phyloP scores from a whole-genome alignment of 2,797 vertebrate species.

The Phrynocephalus vlangalii region DNA sequence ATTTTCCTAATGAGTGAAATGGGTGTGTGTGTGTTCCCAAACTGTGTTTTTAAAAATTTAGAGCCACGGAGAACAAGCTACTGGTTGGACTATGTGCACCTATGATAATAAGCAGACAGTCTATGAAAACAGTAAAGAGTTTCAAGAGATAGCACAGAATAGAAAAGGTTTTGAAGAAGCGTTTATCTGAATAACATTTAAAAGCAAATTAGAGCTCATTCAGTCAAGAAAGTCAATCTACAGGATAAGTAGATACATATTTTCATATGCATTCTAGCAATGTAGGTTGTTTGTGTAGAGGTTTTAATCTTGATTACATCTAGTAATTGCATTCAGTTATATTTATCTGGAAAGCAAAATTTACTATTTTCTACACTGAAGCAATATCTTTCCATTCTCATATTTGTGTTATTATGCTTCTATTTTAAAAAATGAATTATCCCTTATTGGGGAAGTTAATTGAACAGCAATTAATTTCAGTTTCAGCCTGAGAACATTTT shows the following conservation, averaged over 20 bases:
- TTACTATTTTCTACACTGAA: conserved; percentile 61
- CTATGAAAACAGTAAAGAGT: conserved; percentile 39
- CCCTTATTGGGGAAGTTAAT: conserved; percentile 56
- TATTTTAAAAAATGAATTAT: conserved; percentile 44
- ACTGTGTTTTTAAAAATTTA: neutral
- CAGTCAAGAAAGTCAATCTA: conserved; percentile 47
- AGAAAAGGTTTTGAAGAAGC: conserved; percentile 46
- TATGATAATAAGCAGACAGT: conserved; percentile 34
- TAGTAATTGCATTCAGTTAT: conserved; percentile 55
- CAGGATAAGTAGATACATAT: conserved; percentile 1
- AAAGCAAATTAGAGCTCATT: conserved; percentile 51
- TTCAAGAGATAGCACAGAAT: conserved; percentile 36
- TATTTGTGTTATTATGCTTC: conserved; percentile 53
- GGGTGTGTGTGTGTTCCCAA: neutral
- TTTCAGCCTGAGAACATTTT: conserved; percentile 41
- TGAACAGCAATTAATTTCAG: conserved; percentile 44
- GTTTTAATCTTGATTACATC: conserved; percentile 52
- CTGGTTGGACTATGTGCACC: conserved; percentile 13
- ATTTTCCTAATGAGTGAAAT: neutral
- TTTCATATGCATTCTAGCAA: conserved; percentile 48
- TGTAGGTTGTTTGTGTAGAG: conserved; percentile 58
- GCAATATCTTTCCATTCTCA: conserved; percentile 53
- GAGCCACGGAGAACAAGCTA: neutral
- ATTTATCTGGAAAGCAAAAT: conserved; percentile 55
- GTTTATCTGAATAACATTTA: conserved; percentile 52